phyloP scores from a whole-genome alignment of 2,113 vertebrate genomes.

The Tragelaphus scriptus region DNA sequence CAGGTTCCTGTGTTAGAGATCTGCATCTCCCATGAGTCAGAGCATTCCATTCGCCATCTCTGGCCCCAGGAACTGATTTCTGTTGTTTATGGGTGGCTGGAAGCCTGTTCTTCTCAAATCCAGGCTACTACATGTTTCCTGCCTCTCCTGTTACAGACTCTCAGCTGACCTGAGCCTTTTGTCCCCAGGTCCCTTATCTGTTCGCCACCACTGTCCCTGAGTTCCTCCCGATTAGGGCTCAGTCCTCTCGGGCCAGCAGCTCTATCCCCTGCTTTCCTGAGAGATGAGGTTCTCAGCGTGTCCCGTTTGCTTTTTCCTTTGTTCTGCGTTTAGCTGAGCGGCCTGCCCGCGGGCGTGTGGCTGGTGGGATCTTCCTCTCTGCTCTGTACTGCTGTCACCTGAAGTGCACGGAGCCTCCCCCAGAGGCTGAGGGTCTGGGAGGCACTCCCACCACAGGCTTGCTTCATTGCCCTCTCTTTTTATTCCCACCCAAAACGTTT shows the following conservation, averaged over 20 bases:
- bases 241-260: not conserved
- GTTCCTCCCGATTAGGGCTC: not conserved
- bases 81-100: not conserved
- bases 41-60: not conserved
- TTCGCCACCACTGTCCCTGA: accelerated
- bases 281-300: not conserved
- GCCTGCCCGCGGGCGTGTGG: accelerated
- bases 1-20: not conserved
- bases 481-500: not conserved
- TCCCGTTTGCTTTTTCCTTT: not conserved
- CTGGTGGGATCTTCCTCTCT: accelerated
- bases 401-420: not conserved
- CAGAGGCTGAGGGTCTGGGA: not conserved
- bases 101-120: constrained; percentile 16
- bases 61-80: not conserved
- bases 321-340: accelerated
- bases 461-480: not conserved
- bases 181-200: not conserved
- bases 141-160: not conserved
- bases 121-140: not conserved
- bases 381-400: accelerated
- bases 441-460: accelerated
- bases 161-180: not conserved
- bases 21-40: not conserved
- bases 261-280: not conserved